phyloP scores from a whole-genome alignment of 2,113 vertebrate genomes.

The Athene noctua region DNA sequence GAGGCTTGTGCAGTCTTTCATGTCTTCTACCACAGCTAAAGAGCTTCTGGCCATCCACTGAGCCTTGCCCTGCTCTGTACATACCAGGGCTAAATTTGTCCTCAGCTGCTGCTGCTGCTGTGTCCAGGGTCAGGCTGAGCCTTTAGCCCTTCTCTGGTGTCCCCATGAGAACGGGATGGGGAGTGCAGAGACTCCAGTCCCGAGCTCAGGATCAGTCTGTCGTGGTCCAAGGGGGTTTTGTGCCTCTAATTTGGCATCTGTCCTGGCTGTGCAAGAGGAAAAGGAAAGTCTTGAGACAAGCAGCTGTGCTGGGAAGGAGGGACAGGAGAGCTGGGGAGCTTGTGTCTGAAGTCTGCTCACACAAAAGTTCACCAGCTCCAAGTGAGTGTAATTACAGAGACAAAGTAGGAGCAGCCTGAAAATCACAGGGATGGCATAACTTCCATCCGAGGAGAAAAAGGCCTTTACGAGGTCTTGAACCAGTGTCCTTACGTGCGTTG shows the following conservation, averaged over 20 bases:
- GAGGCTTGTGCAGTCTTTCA: background rate
- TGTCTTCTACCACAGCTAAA: background rate
- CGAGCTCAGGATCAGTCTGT: background rate
- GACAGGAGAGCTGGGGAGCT: background rate
- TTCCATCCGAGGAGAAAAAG: background rate
- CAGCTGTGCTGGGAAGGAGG: background rate
- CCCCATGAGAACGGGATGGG: background rate
- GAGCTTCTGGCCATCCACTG: background rate
- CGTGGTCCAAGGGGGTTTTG: accelerated
- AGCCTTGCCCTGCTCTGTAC: background rate
- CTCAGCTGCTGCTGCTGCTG: background rate
- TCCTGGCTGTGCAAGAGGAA: background rate
- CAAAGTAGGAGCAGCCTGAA: constrained; percentile 7
- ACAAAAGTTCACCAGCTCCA: background rate
- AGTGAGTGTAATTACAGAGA: background rate
- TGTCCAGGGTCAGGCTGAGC: background rate
- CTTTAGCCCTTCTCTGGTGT: background rate
- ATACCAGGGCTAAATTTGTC: background rate
- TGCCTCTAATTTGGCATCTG: background rate
- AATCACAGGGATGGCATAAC: background rate
- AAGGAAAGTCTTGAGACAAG: background rate
- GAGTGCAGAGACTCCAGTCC: background rate
- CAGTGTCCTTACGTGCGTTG: background rate
- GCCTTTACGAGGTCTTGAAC: constrained; percentile 20
- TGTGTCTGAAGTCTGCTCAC: background rate